Base-by-base conservation (phyloP, 2,888 invertebrate genomes). In the Ectemnius continuus region DNA sequence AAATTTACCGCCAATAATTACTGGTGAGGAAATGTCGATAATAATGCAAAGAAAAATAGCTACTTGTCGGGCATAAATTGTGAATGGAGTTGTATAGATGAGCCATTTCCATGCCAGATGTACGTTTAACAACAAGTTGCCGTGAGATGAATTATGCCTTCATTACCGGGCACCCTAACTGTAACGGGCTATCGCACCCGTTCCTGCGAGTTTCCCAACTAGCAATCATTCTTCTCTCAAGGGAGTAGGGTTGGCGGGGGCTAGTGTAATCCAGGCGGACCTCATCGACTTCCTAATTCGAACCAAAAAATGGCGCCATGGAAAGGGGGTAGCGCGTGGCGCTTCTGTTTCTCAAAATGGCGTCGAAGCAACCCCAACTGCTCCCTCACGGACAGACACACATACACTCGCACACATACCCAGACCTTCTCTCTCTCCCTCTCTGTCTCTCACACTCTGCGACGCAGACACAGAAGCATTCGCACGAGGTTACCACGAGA, bases 401-500 rank as follows among this genome's bases (percentile, higher is more conserved):
- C 26, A 28, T 56, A 57, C 18, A 28, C 57, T 14, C 16, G 4
- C n/a, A 52, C 16, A 47, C 47, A 47, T n/a, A 47, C 47, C 47
- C 47, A 47, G 47, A 11, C 47, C 47, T 47, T 47, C 47, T 47
- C 47, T 3, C 47, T 47, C 47, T 11, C 47, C 2, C 23, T 23
- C 23, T 23, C 23, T 23, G 23, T 23, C 23, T 23, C n/a, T 14
- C 52, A n/a, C 52, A 5, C 52, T 52, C 52, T 52, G 8, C 4
- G 52, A 16, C n/a, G n/a, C 20, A 62, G 48, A 57, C 62, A 66
- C 23, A 20, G 56, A 61, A 61, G 66, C 61, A 61, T 64, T 79
- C 67, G 78, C 80, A 75, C 81, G 78, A 78, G 83, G 83, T 78
- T 77, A 83, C 81, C 78, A 60, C 78, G 71, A 64, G 69, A 81